These are phyloP conservation scores for Scaptomyza montana DNA, from an alignment of 1,140 invertebrate genomes.

Conservation along the genomic window DNA sequence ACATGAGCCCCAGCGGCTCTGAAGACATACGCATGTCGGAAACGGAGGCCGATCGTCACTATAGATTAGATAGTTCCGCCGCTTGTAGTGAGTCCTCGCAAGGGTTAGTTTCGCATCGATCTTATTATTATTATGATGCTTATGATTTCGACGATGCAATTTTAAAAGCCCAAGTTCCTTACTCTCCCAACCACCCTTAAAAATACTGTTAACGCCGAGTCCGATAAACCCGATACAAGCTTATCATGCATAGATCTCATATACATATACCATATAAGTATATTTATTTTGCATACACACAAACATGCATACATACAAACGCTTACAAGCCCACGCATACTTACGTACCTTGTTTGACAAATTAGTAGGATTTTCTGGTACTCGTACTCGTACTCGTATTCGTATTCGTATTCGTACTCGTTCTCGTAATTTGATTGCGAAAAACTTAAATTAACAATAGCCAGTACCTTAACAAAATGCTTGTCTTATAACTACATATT, in stretches of 20 bases:
- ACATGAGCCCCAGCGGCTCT: slow-evolving; percentile 95
- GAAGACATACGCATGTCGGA: slow-evolving; percentile 96
- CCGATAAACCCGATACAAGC: slow-evolving; percentile 34
- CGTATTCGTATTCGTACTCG: slow-evolving; percentile 11
- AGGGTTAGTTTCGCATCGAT: slow-evolving; percentile 85
- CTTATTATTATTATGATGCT: slow-evolving; percentile 7
- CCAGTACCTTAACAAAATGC: slow-evolving; percentile 30
- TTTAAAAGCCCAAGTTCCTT: not conserved
- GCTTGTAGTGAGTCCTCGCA: slow-evolving; percentile 90
- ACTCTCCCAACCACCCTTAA: slow-evolving; percentile 3
- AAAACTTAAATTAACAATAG: slow-evolving; percentile 14
- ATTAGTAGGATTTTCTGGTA: slow-evolving; percentile 43
- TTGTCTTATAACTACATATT: slow-evolving; percentile 37
- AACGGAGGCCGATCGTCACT: slow-evolving; percentile 94
- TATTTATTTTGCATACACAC: slow-evolving; percentile 38
- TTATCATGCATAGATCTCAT: slow-evolving; percentile 41
- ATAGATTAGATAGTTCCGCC: slow-evolving; percentile 92
- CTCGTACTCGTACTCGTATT: slow-evolving; percentile 24
- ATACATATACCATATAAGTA: not conserved
- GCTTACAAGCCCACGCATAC: slow-evolving; percentile 4
- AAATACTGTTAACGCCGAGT: slow-evolving; percentile 14
- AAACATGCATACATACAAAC: slow-evolving; percentile 3
- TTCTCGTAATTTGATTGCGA: slow-evolving; percentile 12
- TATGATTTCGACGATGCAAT: slow-evolving; percentile 15
- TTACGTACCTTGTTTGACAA: slow-evolving; percentile 31